Base-by-base conservation (phyloP, 2,797 vertebrate genomes). In the Furcifer pardalis region DNA sequence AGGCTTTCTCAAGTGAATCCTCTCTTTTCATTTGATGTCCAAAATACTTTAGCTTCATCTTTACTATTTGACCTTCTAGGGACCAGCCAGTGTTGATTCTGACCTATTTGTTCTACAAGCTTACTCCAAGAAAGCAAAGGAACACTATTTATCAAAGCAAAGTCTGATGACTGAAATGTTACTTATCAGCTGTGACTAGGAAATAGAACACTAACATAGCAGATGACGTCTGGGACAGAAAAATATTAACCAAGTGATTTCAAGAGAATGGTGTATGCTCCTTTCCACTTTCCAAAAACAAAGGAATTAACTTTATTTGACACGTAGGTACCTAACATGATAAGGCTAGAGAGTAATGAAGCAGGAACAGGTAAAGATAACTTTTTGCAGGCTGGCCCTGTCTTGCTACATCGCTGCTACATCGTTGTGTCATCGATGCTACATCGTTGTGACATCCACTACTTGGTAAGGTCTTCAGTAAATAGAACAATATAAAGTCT, bases 201-300 rank as follows among this genome's bases (percentile, higher is more conserved):
- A 87, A 88, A 86, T 72, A 0, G 2, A 93, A 83, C 2, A 73
- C 62, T 77, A 82, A 82, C 60, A 76, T 81, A 69, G 40, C 77
- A 86, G 63, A 77, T 87, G 56, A 85, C 10, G 62, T 63, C 79
- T 87, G 3, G 0, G 0, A 7, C 49, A 87, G 37, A 62, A 77
- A 90, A 94, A 91, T 87, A 94, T 87, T 91, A 94, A 90, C 92
- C 84, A 59, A 85, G 60, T 8, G 44, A 77, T 19, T 85, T 63
- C 79, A 83, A 79, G 32, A 4, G 44, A 79, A 49, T 52, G 32
- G 76, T 84, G 91, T 9, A 0, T 71, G 84, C 84, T 27, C 49
- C 74, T 75, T 84, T 73, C 59, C 78, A 84, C 65, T 81, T 86
- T 73, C 84, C 86, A 83, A 13, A 88, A 82, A 19, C 82, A 88